phyloP scores from a whole-genome alignment of 2,113 vertebrate genomes.

The Urocynchramus pylzowi region DNA sequence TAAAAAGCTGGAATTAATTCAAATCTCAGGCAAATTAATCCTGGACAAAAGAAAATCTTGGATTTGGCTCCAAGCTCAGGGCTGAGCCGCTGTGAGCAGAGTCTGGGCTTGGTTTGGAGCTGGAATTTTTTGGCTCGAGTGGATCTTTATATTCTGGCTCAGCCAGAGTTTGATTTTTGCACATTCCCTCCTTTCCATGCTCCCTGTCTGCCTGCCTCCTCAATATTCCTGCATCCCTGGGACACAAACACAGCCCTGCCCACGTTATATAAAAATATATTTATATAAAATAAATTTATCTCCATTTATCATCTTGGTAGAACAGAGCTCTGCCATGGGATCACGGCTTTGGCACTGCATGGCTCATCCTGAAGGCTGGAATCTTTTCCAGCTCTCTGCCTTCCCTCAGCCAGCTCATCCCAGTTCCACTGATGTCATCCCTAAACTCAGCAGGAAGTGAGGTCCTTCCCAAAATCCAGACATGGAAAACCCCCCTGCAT shows the following conservation, averaged over 20 bases:
- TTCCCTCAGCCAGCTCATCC: rapidly evolving
- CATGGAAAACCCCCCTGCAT: rapidly evolving
- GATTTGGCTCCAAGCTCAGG: rapidly evolving
- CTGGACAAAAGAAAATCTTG: rapidly evolving
- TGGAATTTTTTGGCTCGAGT: background rate
- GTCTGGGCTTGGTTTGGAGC: background rate
- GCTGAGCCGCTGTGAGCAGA: background rate
- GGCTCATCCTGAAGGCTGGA: background rate
- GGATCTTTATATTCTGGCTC: background rate
- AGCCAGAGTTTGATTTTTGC: background rate
- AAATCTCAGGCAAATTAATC: background rate
- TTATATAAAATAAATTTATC: background rate
- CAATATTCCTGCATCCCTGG: rapidly evolving
- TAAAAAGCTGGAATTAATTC: background rate
- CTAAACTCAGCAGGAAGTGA: background rate
- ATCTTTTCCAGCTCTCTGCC: background rate
- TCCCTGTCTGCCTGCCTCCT: rapidly evolving
- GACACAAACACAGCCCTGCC: background rate
- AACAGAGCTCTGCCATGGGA: background rate
- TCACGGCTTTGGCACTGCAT: rapidly evolving
- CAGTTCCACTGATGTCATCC: background rate
- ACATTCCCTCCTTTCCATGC: rapidly evolving
- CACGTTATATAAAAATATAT: background rate
- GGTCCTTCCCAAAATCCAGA: rapidly evolving
- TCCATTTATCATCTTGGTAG: background rate